Percentiles rank a stretch among this genome's conserved stretches.
phyloP scores from a whole-genome alignment of 1,140 invertebrate genomes.

The Drosophila mauritiana region DNA sequence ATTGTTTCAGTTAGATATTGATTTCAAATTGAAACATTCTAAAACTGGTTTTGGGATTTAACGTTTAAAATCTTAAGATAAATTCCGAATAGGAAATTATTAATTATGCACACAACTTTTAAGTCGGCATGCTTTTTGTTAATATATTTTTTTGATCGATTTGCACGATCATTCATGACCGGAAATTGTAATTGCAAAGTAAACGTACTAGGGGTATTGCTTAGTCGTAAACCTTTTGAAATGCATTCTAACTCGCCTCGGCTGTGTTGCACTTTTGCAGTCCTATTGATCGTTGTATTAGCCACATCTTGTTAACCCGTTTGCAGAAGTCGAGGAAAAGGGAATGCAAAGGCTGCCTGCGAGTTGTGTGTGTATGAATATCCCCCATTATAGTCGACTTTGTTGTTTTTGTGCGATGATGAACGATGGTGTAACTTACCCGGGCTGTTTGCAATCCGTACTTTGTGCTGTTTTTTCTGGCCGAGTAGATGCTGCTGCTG shows the following conservation, averaged over 20 bases:
- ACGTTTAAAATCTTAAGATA: background rate
- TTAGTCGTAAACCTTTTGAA: constrained; percentile 4
- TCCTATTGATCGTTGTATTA: constrained; percentile 30
- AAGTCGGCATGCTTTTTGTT: too few species aligned
- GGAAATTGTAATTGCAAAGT: too few species aligned
- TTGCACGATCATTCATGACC: too few species aligned
- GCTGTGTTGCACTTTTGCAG: constrained; percentile 17
- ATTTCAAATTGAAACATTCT: background rate
- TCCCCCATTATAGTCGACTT: constrained; percentile 16
- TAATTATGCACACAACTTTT: too few species aligned
- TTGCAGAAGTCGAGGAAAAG: constrained; percentile 37
- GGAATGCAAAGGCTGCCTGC: constrained; percentile 35
- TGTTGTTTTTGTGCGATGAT: constrained; percentile 26
- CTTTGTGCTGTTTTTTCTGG: constrained; percentile 19
- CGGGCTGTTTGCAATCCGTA: constrained; percentile 44
- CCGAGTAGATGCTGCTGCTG: constrained; percentile 25
- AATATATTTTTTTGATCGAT: too few species aligned
- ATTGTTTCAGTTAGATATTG: background rate
- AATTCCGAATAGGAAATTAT: too few species aligned
- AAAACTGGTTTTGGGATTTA: background rate
- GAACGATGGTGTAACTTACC: constrained; percentile 67
- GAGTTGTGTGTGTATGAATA: constrained; percentile 8
- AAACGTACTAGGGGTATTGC: constrained; percentile 4
- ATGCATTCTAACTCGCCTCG: constrained; percentile 19
- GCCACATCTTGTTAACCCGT: constrained; percentile 61